These are phyloP conservation scores for Sebastes variabilis DNA, from an alignment of 2,797 vertebrate species.

Conservation along the genomic window DNA sequence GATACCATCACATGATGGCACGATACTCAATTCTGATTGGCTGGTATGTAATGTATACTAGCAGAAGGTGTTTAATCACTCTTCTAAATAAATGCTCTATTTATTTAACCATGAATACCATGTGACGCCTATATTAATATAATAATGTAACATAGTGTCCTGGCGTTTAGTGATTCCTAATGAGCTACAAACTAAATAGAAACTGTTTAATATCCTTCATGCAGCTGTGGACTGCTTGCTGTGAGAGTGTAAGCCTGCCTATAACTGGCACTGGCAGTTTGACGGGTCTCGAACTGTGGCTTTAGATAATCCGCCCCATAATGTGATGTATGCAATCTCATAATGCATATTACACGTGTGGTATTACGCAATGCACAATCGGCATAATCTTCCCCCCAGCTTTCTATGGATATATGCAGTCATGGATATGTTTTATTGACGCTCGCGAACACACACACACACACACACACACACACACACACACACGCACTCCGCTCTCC, in stretches of 20 bases:
- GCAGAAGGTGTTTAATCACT: background rate
- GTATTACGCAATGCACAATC: slow-evolving; percentile 64
- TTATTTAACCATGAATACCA: background rate
- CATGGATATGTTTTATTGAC: slow-evolving; percentile 37
- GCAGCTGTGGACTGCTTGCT: background rate
- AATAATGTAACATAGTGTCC: background rate
- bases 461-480: background rate
- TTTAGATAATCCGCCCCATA: slow-evolving; percentile 52
- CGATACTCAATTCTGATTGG: background rate
- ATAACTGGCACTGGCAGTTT: slow-evolving; percentile 49
- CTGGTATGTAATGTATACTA: background rate
- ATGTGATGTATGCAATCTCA: slow-evolving; percentile 69
- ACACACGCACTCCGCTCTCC: slow-evolving; percentile 18
- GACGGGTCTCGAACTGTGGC: slow-evolving; percentile 11
- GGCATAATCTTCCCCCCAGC: slow-evolving; percentile 40
- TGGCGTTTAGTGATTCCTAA: slow-evolving; percentile 17
- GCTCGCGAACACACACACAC: background rate
- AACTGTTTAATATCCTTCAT: background rate
- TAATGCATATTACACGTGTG: slow-evolving; percentile 58
- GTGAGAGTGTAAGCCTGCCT: background rate
- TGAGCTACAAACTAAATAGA: slow-evolving; percentile 9
- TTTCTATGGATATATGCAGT: slow-evolving; percentile 31
- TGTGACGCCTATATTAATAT: background rate
- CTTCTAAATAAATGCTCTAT: background rate
- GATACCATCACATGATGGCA: background rate